phyloP scores from a whole-genome alignment of 1,140 invertebrate genomes.

The Gyrodactylus salaris region DNA sequence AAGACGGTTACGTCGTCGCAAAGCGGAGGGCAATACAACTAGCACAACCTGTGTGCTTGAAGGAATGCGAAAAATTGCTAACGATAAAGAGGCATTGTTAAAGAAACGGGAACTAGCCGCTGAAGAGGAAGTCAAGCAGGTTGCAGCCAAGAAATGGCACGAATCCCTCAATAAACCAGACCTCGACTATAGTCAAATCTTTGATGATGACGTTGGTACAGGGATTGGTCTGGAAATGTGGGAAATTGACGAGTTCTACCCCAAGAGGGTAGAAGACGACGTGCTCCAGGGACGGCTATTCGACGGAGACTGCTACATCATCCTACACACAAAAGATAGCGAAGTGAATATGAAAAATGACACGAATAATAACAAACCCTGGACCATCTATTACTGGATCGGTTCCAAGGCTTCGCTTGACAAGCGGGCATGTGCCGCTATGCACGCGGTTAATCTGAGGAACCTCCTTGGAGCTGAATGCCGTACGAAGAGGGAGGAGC shows the following conservation, averaged over 20 bases:
- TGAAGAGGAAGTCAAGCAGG: conserved; percentile 4
- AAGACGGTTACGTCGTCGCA: conserved; percentile 7
- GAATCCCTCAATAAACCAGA: conserved; percentile 69
- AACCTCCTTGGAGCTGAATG: conserved; percentile 73
- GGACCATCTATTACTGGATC: conserved; percentile 97
- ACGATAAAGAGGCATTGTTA: conserved; percentile 30
- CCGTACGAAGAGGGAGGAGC: conserved; percentile 86
- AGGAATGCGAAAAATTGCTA: conserved; percentile 86
- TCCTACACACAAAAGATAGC: conserved; percentile 47
- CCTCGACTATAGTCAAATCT: conserved; percentile 92
- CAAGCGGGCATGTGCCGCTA: conserved; percentile 86
- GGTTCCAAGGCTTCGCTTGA: conserved; percentile 71
- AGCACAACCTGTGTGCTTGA: conserved; percentile 7
- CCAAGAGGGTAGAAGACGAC: conserved; percentile 4
- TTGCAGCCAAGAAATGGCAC: conserved; percentile 18
- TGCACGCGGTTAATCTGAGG: conserved; percentile 84
- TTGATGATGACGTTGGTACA: conserved; percentile 33
- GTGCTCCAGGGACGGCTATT: conserved; percentile 71
- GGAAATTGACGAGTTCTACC: conserved; percentile 15
- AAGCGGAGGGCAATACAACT: conserved; percentile 1
- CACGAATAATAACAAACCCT: conserved; percentile 31
- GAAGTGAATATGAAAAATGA: conserved; percentile 13
- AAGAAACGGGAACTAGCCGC: conserved; percentile 2
- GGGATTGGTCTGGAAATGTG: conserved; percentile 1
- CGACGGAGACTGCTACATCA: conserved; percentile 90